Conservation (phyloP, 2,797 vertebrate species). For the Ctenopoma kingsleyae region DNA sequence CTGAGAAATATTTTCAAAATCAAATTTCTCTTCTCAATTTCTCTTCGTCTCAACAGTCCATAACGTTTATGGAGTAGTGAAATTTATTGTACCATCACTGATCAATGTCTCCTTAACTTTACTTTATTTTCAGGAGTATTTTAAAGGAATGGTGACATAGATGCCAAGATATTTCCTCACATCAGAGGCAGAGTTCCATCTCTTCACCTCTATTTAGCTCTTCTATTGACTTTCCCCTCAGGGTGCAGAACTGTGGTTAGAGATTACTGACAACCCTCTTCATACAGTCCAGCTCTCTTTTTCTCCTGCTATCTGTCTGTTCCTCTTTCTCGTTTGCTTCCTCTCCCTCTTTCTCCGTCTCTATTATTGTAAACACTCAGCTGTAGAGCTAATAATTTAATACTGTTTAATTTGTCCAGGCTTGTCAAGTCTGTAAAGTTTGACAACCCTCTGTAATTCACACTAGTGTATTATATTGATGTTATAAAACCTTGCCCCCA, state of each 20-base stretch:
- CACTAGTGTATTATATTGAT: conserved; percentile 1
- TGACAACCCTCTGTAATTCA: neutral
- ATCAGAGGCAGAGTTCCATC: conserved; percentile 79
- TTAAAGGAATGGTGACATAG: conserved; percentile 72
- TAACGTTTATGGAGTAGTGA: conserved; percentile 14
- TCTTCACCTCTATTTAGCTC: conserved; percentile 80
- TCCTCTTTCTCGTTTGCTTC: conserved; percentile 27
- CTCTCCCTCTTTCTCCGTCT: conserved; percentile 23
- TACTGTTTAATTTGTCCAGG: conserved; percentile 21
- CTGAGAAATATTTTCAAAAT: conserved; percentile 27
- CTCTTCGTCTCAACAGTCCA: neutral
- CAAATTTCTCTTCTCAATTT: conserved; percentile 25
- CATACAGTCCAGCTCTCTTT: conserved; percentile 65
- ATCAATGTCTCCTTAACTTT: conserved; percentile 44
- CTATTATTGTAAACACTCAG: conserved; percentile 47
- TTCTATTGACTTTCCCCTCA: conserved; percentile 81
- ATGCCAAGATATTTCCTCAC: conserved; percentile 78
- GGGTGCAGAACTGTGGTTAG: conserved; percentile 78
- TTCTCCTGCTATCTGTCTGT: conserved; percentile 45
- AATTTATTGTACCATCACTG: conserved; percentile 12
- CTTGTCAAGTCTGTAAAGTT: conserved; percentile 18
- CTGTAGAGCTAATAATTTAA: conserved; percentile 50
- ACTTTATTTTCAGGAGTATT: conserved; percentile 68
- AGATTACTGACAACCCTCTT: conserved; percentile 80
- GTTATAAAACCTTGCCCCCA: neutral